A percentile compares a stretch with the other conserved stretches of the same genome.
Conservation (phyloP, 2,113 vertebrate genomes). For the Origma solitaria region DNA sequence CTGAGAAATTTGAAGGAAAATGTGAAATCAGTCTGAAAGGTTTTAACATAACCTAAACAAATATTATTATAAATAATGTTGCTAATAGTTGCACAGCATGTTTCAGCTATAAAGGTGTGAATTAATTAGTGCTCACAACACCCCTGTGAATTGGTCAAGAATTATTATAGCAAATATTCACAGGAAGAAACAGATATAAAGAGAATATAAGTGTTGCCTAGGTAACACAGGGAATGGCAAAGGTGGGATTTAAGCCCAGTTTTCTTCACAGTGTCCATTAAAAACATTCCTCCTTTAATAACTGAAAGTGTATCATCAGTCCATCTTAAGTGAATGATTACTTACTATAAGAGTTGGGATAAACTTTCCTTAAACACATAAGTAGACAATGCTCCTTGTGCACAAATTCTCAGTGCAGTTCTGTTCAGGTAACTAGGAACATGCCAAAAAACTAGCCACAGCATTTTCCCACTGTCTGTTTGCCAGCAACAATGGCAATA, state of each 20-base stretch:
- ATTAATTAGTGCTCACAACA: conserved; percentile 6
- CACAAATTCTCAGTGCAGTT: not conserved
- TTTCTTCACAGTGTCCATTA: not conserved
- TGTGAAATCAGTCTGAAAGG: not conserved
- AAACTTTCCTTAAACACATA: not conserved
- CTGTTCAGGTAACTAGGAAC: not conserved
- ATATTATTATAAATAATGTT: not conserved
- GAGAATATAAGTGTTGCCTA: not conserved
- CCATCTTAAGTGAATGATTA: accelerated
- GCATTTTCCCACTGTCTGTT: not conserved
- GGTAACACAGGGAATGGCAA: not conserved
- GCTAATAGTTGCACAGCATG: not conserved
- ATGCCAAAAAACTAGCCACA: not conserved
- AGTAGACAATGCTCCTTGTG: not conserved
- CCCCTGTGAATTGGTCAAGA: not conserved
- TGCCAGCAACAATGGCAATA: not conserved
- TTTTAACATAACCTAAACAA: not conserved
- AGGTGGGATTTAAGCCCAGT: not conserved
- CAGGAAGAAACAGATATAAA: not conserved
- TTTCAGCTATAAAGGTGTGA: not conserved
- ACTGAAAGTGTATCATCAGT: not conserved
- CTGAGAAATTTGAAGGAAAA: not conserved
- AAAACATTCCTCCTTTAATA: not conserved
- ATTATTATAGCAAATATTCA: conserved; percentile 2
- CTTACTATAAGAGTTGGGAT: not conserved